Base-by-base conservation (phyloP, 2,797 vertebrate species). In the Cirrhinus mrigala region DNA sequence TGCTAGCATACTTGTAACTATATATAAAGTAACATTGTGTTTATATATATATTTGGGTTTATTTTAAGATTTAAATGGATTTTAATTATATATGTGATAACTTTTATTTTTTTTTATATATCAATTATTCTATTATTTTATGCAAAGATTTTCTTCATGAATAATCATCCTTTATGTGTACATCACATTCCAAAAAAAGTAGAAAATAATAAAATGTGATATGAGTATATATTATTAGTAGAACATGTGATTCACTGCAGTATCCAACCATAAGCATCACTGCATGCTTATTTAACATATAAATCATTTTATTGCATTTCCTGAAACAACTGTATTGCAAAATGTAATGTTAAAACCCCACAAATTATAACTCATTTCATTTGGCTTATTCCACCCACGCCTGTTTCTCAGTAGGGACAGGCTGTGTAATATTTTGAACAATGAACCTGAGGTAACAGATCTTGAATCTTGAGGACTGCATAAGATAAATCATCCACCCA, bases 401-500 rank as follows among this genome's bases (percentile, higher is more conserved):
- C 56, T 20, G 3, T 79, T 64, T 62, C 40, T 20, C 24, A 27
- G 56, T 46, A 37, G 12, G 20, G 33, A 46, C 22, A 27, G 15
- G 4, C 15, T 46, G 29, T 81, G 14, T 62, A 64, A 69, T 54
- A n/a, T 69, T 54, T 54, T 40, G 12, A 24, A 37, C 29, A n/a
- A 40, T 18, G 48, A 81, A 69, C 14, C 27, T 16, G 27, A 69
- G 46, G 62, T 80, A 80, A 37, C 37, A 69, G 3, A 52, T 54
- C 62, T 27, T 27, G 18, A 44, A 40, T 77, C 33, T 77, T 58
- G 2, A 20, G 9, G 15, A 62, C n/a, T 64, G 58, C 24, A 4
- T 77, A 24, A 77, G 29, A 64, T 20, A 64, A 79, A 79, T 79
- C 40, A 64, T 79, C 40, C 46, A 9, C 15, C 40, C 40, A 46